These are phyloP conservation scores for Macquaria australasica DNA, from an alignment of 2,113 vertebrate species.

Conservation along the genomic window DNA sequence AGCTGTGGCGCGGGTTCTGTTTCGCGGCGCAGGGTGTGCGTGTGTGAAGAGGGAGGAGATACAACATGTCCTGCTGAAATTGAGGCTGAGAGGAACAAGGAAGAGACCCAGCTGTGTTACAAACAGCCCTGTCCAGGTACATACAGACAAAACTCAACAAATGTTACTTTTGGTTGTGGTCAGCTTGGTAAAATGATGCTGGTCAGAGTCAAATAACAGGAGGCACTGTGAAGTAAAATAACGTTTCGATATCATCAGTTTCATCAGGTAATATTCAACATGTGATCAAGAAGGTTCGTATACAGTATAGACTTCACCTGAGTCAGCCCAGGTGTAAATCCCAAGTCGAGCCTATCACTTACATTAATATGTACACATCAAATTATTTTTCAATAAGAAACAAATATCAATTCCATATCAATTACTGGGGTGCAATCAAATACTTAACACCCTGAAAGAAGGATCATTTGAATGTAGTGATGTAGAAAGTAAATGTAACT, in stretches of 20 bases:
- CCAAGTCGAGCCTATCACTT: not conserved
- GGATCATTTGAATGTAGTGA: no score
- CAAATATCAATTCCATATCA: not conserved
- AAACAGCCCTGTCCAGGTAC: constrained; percentile 85
- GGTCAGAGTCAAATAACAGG: not conserved
- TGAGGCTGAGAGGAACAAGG: constrained; percentile 54
- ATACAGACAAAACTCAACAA: no score
- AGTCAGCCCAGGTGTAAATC: not conserved
- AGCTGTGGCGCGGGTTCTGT: constrained; percentile 87
- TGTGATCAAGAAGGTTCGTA: not conserved
- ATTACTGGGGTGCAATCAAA: not conserved
- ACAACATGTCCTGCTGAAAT: constrained; percentile 74
- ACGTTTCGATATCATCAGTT: no score
- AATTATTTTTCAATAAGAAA: not conserved
- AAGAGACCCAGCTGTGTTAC: constrained; percentile 88
- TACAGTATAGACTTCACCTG: not conserved
- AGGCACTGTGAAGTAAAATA: not conserved
- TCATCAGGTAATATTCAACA: not conserved
- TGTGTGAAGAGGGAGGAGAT: constrained; percentile 79
- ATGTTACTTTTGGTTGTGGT: no score
- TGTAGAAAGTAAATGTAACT: no score
- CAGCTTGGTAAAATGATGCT: not conserved
- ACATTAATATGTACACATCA: not conserved
- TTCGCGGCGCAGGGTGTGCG: constrained; percentile 80
- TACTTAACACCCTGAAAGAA: no score